These are phyloP conservation scores for Actinostola sp. DNA, from an alignment of 92 coral and sea anemone genomes.

Conservation along the genomic window DNA sequence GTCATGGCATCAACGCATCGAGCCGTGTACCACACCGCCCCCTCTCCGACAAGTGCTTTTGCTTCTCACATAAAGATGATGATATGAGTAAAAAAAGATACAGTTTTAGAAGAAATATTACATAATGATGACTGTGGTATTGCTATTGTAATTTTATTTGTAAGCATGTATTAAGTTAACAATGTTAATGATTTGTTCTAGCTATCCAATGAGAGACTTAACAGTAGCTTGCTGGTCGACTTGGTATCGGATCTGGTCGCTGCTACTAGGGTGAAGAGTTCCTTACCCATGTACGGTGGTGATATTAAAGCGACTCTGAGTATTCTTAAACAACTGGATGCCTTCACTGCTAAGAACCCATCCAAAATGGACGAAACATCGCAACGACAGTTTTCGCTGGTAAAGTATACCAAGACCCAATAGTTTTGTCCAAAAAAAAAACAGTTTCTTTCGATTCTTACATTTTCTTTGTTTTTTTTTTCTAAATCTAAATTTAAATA, in stretches of 20 bases:
- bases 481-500: background rate
- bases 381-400: slow-evolving; percentile 53
- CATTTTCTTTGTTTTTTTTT: background rate
- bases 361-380: slow-evolving; percentile 31
- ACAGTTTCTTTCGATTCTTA: background rate
- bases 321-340: slow-evolving; percentile 56
- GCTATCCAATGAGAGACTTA: slow-evolving; percentile 10
- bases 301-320: slow-evolving; percentile 68
- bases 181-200: background rate
- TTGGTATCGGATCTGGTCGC: slow-evolving; percentile 41
- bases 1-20: too few species aligned
- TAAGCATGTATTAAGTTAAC: background rate
- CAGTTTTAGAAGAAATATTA: too few species aligned
- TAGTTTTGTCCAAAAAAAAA: too few species aligned
- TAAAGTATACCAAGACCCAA: slow-evolving; percentile 19
- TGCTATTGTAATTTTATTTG: background rate
- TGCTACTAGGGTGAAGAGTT: slow-evolving; percentile 46
- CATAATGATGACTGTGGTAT: too few species aligned
- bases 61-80: too few species aligned
- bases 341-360: slow-evolving; percentile 38
- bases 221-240: slow-evolving; percentile 32
- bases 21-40: too few species aligned
- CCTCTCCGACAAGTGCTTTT: too few species aligned
- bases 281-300: slow-evolving; percentile 63
- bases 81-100: too few species aligned